Conservation (phyloP, 2,888 invertebrate genomes). For the Tetrapedia diversipes region DNA sequence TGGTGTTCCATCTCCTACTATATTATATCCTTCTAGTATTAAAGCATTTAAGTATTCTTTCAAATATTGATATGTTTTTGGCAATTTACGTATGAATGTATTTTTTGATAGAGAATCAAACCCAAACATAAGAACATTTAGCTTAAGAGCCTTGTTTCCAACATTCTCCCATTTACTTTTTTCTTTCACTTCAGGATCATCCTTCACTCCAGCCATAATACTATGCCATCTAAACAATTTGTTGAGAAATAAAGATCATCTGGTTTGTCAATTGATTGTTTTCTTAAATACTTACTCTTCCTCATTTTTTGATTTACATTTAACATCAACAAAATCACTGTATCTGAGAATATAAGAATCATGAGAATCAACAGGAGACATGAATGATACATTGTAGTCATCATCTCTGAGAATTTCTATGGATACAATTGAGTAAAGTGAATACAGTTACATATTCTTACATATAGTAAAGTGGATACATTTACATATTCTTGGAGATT, state of each 20-base stretch:
- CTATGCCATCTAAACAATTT: constrained; percentile 85
- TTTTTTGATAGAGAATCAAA: constrained; percentile 95
- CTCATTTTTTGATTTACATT: constrained; percentile 84
- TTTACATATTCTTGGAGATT: neutral
- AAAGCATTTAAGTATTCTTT: constrained; percentile 86
- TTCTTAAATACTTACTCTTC: constrained; percentile 78
- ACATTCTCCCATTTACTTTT: constrained; percentile 84
- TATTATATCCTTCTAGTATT: constrained; percentile 90
- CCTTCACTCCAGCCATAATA: constrained; percentile 86
- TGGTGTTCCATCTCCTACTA: constrained; percentile 94
- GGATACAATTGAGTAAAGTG: constrained; percentile 27
- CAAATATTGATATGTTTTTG: constrained; percentile 89
- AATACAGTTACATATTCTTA: neutral
- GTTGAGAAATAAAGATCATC: neutral
- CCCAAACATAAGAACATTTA: constrained; percentile 93
- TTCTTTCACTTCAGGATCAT: constrained; percentile 82
- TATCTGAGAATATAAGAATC: constrained; percentile 86
- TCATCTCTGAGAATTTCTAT: constrained; percentile 88
- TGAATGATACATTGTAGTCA: constrained; percentile 86
- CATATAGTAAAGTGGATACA: neutral
- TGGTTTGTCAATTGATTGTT: neutral
- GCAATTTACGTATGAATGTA: constrained; percentile 91
- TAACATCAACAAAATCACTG: constrained; percentile 89
- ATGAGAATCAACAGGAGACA: constrained; percentile 84
- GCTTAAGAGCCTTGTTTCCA: constrained; percentile 82